These are phyloP conservation scores for Dolichopus griseipennis DNA, from an alignment of 2,888 invertebrate genomes.

Conservation along the genomic window DNA sequence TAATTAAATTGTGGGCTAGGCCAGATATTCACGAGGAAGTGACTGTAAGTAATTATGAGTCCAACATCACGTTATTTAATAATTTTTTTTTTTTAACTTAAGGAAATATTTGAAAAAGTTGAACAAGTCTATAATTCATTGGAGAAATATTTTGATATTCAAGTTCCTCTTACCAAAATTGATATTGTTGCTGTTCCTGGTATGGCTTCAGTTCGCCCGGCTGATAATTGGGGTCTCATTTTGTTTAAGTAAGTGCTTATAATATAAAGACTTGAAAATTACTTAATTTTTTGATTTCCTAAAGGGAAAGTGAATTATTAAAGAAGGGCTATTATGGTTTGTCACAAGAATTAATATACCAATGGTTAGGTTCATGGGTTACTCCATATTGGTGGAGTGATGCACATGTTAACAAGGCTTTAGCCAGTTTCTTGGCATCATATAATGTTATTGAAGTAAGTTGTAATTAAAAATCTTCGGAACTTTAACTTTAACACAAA, in stretches of 20 bases:
- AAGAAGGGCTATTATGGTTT: slow-evolving; percentile 56
- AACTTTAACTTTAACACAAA: no score
- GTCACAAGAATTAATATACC: slow-evolving; percentile 65
- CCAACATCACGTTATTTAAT: neutral
- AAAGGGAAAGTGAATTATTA: slow-evolving; percentile 64
- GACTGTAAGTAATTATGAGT: slow-evolving; percentile 20
- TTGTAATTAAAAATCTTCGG: neutral
- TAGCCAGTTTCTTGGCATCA: slow-evolving; percentile 66
- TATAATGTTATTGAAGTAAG: slow-evolving; percentile 60
- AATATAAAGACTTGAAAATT: neutral
- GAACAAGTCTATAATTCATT: slow-evolving; percentile 51
- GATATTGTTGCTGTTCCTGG: slow-evolving; percentile 67
- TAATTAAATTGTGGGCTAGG: slow-evolving; percentile 44
- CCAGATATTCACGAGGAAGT: slow-evolving; percentile 44
- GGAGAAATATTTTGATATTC: slow-evolving; percentile 55
- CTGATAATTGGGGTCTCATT: slow-evolving; percentile 72
- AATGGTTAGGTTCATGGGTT: slow-evolving; percentile 68
- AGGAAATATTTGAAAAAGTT: slow-evolving; percentile 52
- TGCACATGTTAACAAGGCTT: slow-evolving; percentile 65
- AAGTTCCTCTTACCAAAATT: slow-evolving; percentile 57
- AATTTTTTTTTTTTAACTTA: neutral
- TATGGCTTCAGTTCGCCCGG: slow-evolving; percentile 60
- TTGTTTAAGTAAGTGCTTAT: slow-evolving; percentile 57
- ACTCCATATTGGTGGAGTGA: slow-evolving; percentile 73
- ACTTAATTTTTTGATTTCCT: slow-evolving; percentile 20